Base-by-base conservation (phyloP, 2,113 vertebrate species). In the Himantopus leucocephalus region DNA sequence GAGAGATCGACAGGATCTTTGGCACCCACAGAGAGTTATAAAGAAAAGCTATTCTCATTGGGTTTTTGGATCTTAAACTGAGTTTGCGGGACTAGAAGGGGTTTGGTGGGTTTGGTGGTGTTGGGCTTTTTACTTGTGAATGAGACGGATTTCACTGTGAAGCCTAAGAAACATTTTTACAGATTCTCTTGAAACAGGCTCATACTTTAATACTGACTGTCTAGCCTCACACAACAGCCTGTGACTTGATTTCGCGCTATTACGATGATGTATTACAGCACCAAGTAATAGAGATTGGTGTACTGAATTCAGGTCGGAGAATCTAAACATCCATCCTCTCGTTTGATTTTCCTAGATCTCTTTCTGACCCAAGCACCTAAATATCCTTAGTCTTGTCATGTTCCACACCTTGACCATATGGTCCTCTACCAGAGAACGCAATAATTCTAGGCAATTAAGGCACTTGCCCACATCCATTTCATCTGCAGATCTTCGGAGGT, bases 381-480 rank as follows among this genome's bases (percentile, higher is more conserved):
- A 83, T 66, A 92, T 93, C 47, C 63, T 85, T 58, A 77, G 68
- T 91, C 68, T 71, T 23, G 50, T 50, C 75, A 53, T 73, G 39
- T 73, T 92, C 72, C 53, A 41, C 80, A 95, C 89, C 84, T 96
- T 92, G 72, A 52, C 85, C 84, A 86, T 91, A 89, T 77, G 90
- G 82, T 87, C 47, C 58, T 91, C 60, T 53, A 37, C 47, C 50
- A 87, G 34, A 76, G 27, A 83, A 52, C 27, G 75, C 53, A 87
- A 83, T 73, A 73, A 97, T 96, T 89, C 48, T 9, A 64, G 52
- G 79, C 86, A 94, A 88, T 70, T 87, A 89, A 35, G 32, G 63
- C 35, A 78, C 58, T 71, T 47, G 47, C 47, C 50, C 60, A 26
- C 18, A 87, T 34, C 30, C 45, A 56, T 74, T 53, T 92, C 91